Base-by-base conservation (phyloP, 2,113 vertebrate genomes). In the Triplophysa tibetana region DNA sequence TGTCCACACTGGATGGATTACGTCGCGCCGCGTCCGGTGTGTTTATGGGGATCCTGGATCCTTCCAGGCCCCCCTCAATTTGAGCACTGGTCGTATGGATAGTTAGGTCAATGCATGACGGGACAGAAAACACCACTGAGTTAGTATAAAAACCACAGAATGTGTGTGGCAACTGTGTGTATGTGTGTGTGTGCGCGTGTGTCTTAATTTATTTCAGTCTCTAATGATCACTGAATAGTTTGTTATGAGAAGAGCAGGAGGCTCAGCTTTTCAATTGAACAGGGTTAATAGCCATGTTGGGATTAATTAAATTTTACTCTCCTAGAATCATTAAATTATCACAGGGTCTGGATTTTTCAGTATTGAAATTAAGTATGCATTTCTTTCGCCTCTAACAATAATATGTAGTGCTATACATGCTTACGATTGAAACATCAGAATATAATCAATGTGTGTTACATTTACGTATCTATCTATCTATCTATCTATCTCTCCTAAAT, bases 241-340 rank as follows among this genome's bases (percentile, higher is more conserved):
- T 7, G 65, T 21, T 54, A 21, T 61, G 68, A 29, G 26, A 9
- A 74, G 29, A 61, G 4, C 70, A 54, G 17, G 23, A 60, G 26
- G 21, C 61, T 41, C 19, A 68, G 63, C 50, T 81, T 8, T 56
- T 17, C 6, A n/a, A 56, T 17, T n/a, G 19, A 19, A 19, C 16
- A 66, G 81, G 23, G 43, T 16, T 74, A 73, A 61, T 52, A 67
- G 62, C 41, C 70, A 56, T 54, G 62, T 45, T 56, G 64, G 56
- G 56, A 75, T 75, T 65, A 78, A 78, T 82, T 75, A 75, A 67
- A 38, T 61, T 63, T 52, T 41, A 38, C 29, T 74, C 70, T 54
- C 21, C 43, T 16, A 54, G 43, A 52, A 52, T 70, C 67, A 11
- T 52, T 50, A 8, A 52, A 45, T 23, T 66, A 24, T 77, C 54